phyloP scores from a whole-genome alignment of 2,113 vertebrate species.

The Mormoops blainvillei region DNA sequence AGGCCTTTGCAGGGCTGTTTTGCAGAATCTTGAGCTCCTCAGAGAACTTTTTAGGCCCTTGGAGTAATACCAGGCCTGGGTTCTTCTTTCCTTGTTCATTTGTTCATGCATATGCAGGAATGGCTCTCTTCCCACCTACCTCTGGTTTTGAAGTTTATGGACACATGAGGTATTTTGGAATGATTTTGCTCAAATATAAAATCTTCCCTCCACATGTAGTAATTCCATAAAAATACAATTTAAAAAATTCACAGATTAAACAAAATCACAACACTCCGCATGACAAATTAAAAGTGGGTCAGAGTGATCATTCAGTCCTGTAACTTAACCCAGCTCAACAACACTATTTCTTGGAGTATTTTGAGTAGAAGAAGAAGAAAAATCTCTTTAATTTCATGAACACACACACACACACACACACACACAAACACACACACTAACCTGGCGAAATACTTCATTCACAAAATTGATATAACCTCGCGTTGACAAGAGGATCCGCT shows the following conservation, averaged over 20 bases:
- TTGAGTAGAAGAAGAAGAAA: background rate
- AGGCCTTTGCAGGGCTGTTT: background rate
- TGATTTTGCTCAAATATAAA: background rate
- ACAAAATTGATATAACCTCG: constrained; percentile 97
- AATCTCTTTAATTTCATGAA: background rate
- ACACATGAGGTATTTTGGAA: background rate
- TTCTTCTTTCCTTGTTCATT: background rate
- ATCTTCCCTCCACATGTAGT: background rate
- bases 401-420: background rate
- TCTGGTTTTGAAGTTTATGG: background rate
- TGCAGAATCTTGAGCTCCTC: background rate
- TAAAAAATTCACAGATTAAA: background rate
- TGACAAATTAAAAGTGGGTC: background rate
- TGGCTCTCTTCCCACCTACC: background rate
- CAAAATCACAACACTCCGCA: background rate
- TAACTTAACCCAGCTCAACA: background rate
- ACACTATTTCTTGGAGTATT: background rate
- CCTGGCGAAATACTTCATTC: constrained; percentile 98
- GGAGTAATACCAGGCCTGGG: background rate
- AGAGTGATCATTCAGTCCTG: background rate
- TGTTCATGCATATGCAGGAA: background rate
- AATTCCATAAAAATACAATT: background rate
- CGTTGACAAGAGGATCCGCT: constrained; percentile 92
- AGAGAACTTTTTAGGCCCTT: background rate
- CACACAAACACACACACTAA: constrained; percentile 64